Base-by-base conservation (phyloP, 2,888 invertebrate species). In the Aphodius sticticus region DNA sequence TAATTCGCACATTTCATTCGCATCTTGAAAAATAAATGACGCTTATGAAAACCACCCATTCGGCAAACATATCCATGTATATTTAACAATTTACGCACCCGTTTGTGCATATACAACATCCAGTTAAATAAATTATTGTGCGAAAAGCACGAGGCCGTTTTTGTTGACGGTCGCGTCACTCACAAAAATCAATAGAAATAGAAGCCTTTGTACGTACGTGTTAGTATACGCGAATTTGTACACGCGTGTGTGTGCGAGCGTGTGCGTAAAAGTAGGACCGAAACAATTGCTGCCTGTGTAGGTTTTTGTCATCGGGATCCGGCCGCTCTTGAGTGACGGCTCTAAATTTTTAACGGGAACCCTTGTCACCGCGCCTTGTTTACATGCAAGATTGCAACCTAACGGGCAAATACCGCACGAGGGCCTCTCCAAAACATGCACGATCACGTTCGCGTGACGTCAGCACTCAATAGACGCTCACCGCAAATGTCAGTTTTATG, bases 21-120 rank as follows among this genome's bases (percentile, higher is more conserved):
- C 53, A 53, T 53, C 53, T 53, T 53, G 53, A 53, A 53, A 53
- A 53, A 53, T 53, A 53, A 53, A 53, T 53, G 53, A 53, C 53
- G 53, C 53, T 53, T 53, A 53, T 53, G 53, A 12, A 12, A 53
- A 53, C 53, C 12, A 53, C 53, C 12, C 53, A 53, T 12, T 53
- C 53, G 53, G 53, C 53, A 53, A 53, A 53, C 53, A 53, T 53
- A 53, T 53, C 53, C 53, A 53, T 53, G 53, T 53, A 53, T 53
- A 53, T 53, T 53, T 53, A 53, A 53, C 53, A 53, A 53, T 53
- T 53, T 53, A 53, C 53, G 53, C 53, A 5, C 12, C 9, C 53
- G 53, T 53, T 53, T 53, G 53, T 53, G 53, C 53, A 53, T 53
- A 53, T 53, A 53, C 12, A 53, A 53, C 53, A 53, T 5, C 53